Percentiles rank a stretch among this genome's conserved stretches.
Conservation (phyloP, 2,797 vertebrate genomes). For the Lophotriccus pileatus region DNA sequence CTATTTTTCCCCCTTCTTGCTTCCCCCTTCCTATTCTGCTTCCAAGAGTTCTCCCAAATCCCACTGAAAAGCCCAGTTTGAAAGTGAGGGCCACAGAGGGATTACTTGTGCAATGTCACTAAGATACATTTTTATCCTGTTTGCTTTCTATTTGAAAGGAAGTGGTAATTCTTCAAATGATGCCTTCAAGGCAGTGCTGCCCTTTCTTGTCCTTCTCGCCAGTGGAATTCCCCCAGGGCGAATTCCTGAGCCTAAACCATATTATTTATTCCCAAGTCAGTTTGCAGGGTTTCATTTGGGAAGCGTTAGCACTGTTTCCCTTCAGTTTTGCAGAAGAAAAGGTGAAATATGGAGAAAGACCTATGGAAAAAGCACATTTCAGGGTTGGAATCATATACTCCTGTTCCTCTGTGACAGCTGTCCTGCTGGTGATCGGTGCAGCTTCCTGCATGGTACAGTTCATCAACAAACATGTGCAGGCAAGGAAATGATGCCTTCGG, state of each 20-base stretch:
- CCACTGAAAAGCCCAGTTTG: background rate
- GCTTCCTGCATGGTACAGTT: background rate
- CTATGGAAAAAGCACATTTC: background rate
- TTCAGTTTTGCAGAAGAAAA: slow-evolving; percentile 7
- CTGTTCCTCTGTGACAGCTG: background rate
- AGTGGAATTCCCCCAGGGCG: background rate
- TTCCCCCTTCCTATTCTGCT: background rate
- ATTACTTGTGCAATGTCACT: background rate
- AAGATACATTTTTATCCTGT: background rate
- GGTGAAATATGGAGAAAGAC: background rate
- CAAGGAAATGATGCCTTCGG: background rate
- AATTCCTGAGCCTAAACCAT: slow-evolving; percentile 43
- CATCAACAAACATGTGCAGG: background rate
- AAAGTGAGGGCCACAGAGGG: background rate
- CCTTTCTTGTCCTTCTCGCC: background rate
- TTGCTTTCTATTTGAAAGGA: slow-evolving; percentile 41
- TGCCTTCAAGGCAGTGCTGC: background rate
- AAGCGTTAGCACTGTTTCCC: background rate
- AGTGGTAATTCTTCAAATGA: slow-evolving; percentile 45
- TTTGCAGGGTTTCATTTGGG: background rate
- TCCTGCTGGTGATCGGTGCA: background rate
- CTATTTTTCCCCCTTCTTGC: background rate
- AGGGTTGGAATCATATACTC: background rate
- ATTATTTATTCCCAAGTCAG: slow-evolving; percentile 39
- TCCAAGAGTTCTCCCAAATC: background rate